Conservation (phyloP, 2,888 invertebrate species). For the Cephalotes varians region DNA sequence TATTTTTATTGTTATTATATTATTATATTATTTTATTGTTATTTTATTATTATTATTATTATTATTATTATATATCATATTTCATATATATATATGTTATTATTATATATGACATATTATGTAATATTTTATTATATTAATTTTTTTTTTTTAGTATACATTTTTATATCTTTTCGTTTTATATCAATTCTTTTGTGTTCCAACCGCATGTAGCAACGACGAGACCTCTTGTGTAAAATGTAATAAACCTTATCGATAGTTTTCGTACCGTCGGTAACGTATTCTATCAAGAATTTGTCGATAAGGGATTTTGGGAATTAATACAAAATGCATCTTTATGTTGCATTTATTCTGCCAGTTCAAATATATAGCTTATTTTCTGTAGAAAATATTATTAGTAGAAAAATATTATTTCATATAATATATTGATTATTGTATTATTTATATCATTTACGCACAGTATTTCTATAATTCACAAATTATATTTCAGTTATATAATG, state of each 20-base stretch:
- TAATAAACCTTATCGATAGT: background rate
- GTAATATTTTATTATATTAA: background rate
- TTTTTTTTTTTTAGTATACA: background rate
- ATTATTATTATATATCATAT: no score
- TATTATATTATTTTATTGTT: no score
- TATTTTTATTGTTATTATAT: no score
- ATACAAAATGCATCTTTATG: conserved; percentile 10
- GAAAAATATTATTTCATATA: conserved; percentile 8
- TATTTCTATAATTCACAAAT: background rate
- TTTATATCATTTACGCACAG: background rate
- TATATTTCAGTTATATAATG: background rate
- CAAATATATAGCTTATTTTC: background rate
- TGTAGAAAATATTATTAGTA: no score
- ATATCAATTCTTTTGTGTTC: background rate
- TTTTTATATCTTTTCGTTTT: background rate
- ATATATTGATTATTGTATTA: background rate
- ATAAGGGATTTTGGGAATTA: background rate
- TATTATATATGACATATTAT: no score
- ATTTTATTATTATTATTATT: no score
- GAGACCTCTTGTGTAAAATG: conserved; percentile 26
- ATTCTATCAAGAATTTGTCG: background rate
- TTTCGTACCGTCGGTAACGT: conserved; percentile 1
- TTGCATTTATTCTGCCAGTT: background rate
- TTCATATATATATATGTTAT: no score
- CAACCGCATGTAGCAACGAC: background rate